These are phyloP conservation scores for Cardinalis cardinalis DNA, from an alignment of 2,113 vertebrate species.

Conservation along the genomic window DNA sequence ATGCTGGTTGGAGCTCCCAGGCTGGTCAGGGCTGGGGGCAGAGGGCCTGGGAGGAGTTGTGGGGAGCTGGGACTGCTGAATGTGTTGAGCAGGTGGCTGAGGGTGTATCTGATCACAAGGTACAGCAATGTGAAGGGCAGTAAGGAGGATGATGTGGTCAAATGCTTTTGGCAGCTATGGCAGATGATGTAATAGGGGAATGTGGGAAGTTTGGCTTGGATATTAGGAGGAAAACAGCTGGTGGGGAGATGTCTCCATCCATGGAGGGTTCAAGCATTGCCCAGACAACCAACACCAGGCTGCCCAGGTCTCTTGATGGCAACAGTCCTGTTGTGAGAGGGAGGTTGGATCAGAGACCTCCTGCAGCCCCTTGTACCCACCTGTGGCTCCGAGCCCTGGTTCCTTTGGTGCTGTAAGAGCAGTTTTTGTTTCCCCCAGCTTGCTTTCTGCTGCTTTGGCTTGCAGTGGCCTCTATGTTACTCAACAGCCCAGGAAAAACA, in stretches of 20 bases:
- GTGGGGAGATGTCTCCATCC: not conserved
- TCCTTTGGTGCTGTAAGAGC: not conserved
- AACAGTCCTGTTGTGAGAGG: not conserved
- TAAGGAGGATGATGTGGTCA: not conserved
- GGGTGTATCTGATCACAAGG: not conserved
- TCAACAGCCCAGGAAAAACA: not conserved
- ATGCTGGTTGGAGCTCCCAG: not conserved
- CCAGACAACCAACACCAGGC: not conserved
- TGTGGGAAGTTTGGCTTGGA: not conserved
- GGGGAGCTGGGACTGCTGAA: not conserved
- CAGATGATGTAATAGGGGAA: not conserved
- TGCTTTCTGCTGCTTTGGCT: not conserved
- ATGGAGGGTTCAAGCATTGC: not conserved
- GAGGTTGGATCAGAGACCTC: not conserved
- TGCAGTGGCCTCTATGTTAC: not conserved
- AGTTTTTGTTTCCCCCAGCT: not conserved
- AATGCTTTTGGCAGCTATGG: not conserved
- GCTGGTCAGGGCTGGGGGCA: not conserved
- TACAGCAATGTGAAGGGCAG: accelerated
- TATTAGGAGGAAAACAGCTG: not conserved
- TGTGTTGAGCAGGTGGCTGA: not conserved
- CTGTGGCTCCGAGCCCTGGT: accelerated
- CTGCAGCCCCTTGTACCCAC: not conserved
- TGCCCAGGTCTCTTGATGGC: not conserved
- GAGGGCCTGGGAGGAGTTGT: not conserved